These are phyloP conservation scores for Andrena fulva DNA, from an alignment of 2,888 invertebrate genomes.

Conservation along the genomic window DNA sequence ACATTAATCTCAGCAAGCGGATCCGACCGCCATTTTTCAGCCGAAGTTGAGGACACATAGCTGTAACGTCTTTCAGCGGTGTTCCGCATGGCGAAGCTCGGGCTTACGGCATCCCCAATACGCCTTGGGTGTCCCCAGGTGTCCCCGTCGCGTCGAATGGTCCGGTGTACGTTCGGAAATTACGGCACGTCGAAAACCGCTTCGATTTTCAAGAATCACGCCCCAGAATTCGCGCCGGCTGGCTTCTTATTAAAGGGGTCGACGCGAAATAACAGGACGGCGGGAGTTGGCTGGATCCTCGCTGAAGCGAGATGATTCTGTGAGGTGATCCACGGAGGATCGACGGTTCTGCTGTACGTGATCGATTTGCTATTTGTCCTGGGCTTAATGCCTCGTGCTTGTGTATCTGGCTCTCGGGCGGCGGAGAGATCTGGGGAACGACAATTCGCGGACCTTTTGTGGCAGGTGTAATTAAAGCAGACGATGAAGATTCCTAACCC, in stretches of 20 bases:
- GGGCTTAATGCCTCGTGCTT: neutral
- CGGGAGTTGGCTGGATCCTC: neutral
- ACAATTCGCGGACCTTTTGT: neutral
- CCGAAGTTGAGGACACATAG: too few species aligned
- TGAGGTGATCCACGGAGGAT: neutral
- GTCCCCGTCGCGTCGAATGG: too few species aligned
- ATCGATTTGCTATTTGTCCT: slow-evolving; percentile 26
- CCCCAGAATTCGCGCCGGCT: slow-evolving; percentile 1
- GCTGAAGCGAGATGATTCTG: neutral
- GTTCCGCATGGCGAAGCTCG: too few species aligned
- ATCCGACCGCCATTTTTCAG: too few species aligned
- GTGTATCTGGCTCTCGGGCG: neutral
- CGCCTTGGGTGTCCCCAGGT: too few species aligned
- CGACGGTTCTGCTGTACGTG: slow-evolving; percentile 3
- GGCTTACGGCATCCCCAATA: too few species aligned
- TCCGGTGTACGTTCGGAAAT: too few species aligned
- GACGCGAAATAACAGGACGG: slow-evolving; percentile 20
- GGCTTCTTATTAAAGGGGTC: slow-evolving; percentile 16
- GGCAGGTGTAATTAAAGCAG: neutral
- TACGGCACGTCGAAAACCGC: neutral
- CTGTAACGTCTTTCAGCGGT: too few species aligned
- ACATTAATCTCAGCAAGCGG: neutral
- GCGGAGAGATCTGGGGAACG: neutral
- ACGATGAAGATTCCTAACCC: slow-evolving; percentile 9
- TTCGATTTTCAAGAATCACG: slow-evolving; percentile 12